Conservation (phyloP, 2,888 invertebrate species). For the Mythimna vitellina region DNA sequence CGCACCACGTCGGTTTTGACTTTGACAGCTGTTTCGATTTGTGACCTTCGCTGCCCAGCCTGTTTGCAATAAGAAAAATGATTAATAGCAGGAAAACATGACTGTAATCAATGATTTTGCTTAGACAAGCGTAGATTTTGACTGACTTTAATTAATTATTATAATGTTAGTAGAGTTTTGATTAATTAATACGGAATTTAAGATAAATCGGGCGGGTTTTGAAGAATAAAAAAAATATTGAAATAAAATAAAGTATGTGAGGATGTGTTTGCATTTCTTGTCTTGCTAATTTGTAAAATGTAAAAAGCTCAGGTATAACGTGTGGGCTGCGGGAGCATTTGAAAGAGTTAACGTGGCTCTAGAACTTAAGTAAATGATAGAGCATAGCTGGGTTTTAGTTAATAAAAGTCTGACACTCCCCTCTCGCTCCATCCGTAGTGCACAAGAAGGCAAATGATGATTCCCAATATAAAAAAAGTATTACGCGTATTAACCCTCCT, state of each 20-base stretch:
- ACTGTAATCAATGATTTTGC: conserved; percentile 10
- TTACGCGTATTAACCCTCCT: too few species aligned
- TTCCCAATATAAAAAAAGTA: too few species aligned
- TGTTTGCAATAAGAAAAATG: conserved; percentile 60
- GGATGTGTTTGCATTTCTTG: not conserved
- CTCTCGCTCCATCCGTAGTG: too few species aligned
- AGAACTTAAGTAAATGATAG: too few species aligned
- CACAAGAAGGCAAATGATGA: too few species aligned
- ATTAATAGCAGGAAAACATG: conserved; percentile 19
- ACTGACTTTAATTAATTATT: not conserved
- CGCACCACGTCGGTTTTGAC: conserved; percentile 83
- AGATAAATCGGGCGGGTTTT: not conserved
- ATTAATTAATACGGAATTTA: not conserved
- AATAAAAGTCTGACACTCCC: too few species aligned
- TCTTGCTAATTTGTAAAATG: not conserved
- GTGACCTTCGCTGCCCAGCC: conserved; percentile 83
- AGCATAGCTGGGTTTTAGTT: too few species aligned
- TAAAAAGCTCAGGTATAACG: not conserved
- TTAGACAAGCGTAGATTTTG: not conserved
- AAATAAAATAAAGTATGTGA: not conserved
- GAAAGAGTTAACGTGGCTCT: too few species aligned
- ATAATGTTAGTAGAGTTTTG: too few species aligned
- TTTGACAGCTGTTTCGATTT: conserved; percentile 86
- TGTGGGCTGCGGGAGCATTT: too few species aligned
- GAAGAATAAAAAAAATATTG: too few species aligned